Base-by-base conservation (phyloP, 2,888 invertebrate species). In the Choristoneura rosaceana region DNA sequence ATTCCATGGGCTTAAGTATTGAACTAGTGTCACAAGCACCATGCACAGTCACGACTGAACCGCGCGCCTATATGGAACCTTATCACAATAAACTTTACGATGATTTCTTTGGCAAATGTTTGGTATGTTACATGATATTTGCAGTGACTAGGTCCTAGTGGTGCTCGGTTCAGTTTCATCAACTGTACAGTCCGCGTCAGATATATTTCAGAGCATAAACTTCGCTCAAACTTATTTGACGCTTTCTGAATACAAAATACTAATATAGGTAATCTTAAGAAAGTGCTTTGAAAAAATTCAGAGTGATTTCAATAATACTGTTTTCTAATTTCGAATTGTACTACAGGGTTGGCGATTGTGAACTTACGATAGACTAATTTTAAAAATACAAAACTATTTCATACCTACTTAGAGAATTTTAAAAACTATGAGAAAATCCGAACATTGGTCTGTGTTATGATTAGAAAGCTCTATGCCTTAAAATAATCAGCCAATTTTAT, bases 1-100 rank as follows among this genome's bases (percentile, higher is more conserved):
- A 75, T 74, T 76, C 74, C 65, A 70, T 70, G 77, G 78, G 75
- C 80, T 71, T 75, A 68, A 34, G 73, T 62, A 75, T 38, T 75
- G 74, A 78, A 77, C 74, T 66, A 77, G 73, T 75, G 73, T 64
- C 61, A 10, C 73, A 59, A 70, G 74, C 45, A 73, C 74, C 78
- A 14, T 47, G 43, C 9, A 47, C 5, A 55, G 45, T 9, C 9
- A 17, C 4, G 38, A 38, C 4, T 7, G 7, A 5, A 38, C 4
- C 4, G 10, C 43, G 12, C 4, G 43, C 0, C 43, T 43, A 12
- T 12, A 12, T 43, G 43, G 43, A 43, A 43, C 43, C 2, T 12
- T 43, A 12, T 43, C 43, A 43, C 12, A 43, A 43, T 43, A 3
- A 43, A 12, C 12, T 43, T 4, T 12, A 43, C 12, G 12, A 12